Conservation (phyloP, 2,888 invertebrate genomes). For the Pogonocherus hispidulus region DNA sequence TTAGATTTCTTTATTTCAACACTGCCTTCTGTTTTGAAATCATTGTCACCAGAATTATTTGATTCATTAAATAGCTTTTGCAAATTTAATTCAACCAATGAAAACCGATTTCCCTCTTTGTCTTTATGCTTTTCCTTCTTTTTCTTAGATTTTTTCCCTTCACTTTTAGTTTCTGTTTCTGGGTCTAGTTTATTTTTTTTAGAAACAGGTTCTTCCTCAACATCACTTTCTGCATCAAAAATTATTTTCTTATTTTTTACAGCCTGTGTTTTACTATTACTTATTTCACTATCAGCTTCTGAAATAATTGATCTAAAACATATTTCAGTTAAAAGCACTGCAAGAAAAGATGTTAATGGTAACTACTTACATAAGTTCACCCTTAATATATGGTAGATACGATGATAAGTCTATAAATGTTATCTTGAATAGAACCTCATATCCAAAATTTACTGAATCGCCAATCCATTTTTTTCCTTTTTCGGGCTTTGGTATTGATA, state of each 20-base stretch:
- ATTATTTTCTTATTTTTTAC: conserved; percentile 23
- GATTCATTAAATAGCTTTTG: not conserved
- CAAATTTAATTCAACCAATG: no score
- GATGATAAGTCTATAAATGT: conserved; percentile 73
- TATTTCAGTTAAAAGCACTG: not conserved
- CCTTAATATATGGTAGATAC: conserved; percentile 76
- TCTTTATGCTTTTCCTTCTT: conserved; percentile 1
- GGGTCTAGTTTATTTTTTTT: not conserved
- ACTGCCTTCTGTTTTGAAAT: not conserved
- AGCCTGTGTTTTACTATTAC: not conserved
- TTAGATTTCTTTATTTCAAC: not conserved
- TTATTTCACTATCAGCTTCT: not conserved
- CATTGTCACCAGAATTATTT: not conserved
- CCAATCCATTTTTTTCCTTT: conserved; percentile 73
- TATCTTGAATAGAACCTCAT: conserved; percentile 75
- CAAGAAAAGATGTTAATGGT: not conserved
- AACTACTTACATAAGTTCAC: conserved; percentile 69
- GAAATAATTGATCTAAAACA: conserved; percentile 13
- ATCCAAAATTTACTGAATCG: conserved; percentile 71
- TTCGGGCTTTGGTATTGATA: conserved; percentile 75
- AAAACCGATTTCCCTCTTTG: not conserved
- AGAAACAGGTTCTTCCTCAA: conserved; percentile 5
- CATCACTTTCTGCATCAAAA: conserved; percentile 12
- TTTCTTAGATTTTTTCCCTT: conserved; percentile 27
- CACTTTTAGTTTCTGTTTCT: conserved; percentile 1